Conservation (phyloP, 2,888 invertebrate species). For the Agonopterix heracliana region DNA sequence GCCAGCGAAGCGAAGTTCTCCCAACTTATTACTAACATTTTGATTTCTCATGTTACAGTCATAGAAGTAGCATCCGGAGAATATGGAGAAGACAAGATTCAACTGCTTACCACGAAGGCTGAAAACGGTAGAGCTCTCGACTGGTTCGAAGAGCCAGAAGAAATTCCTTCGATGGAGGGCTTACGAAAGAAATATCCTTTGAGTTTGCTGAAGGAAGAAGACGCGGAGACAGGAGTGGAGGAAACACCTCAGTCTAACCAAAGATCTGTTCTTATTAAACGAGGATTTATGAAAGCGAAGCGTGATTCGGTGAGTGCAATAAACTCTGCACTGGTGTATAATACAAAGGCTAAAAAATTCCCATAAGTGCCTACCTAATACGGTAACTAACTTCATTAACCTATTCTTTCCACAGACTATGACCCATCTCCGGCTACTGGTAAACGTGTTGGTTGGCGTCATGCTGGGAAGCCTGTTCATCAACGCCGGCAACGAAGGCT, state of each 20-base stretch:
- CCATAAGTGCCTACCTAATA: no score
- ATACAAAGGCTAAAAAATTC: no score
- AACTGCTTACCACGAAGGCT: constrained; percentile 78
- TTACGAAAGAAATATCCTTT: constrained; percentile 75
- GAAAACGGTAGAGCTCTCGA: constrained; percentile 81
- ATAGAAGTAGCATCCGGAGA: constrained; percentile 96
- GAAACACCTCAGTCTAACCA: constrained; percentile 85
- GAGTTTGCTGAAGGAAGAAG: constrained; percentile 57
- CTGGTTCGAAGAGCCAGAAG: constrained; percentile 80
- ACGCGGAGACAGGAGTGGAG: constrained; percentile 67
- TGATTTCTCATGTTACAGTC: constrained; percentile 69
- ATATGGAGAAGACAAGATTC: constrained; percentile 88
- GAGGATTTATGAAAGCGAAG: constrained; percentile 84
- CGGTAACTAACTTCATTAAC: neutral
- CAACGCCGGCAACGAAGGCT: constrained; percentile 84
- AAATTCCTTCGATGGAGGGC: constrained; percentile 74
- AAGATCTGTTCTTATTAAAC: constrained; percentile 79
- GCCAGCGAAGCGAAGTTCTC: no score
- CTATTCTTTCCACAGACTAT: constrained; percentile 77
- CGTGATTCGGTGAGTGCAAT: constrained; percentile 79
- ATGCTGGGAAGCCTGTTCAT: constrained; percentile 87
- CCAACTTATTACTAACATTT: no score
- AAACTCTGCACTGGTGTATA: neutral
- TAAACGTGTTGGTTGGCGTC: constrained; percentile 84
- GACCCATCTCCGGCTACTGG: constrained; percentile 84